A percentile compares a stretch with the other conserved stretches of the same genome.
phyloP scores from a whole-genome alignment of 1,140 invertebrate genomes.

The Prorops nasuta region DNA sequence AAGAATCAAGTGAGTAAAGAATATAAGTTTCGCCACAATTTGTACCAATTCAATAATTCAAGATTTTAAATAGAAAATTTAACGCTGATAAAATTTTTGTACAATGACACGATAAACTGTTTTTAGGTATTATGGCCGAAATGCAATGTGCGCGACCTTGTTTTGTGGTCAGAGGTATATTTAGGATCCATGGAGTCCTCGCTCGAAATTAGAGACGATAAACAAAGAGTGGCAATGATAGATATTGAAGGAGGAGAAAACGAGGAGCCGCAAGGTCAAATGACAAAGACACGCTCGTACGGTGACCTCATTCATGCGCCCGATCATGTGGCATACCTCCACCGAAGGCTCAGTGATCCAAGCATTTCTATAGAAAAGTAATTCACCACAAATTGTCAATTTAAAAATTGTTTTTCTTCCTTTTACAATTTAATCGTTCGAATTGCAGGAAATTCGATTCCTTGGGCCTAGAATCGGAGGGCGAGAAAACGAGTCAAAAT shows the following conservation, averaged over 20 bases:
- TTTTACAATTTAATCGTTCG: not conserved
- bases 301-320: conserved; percentile 71
- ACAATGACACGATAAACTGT: too few species aligned
- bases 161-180: conserved; percentile 84
- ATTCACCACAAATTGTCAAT: conserved; percentile 4
- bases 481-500: conserved; percentile 23
- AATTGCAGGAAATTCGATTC: conserved; percentile 50
- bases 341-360: conserved; percentile 77
- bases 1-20: conserved; percentile 53
- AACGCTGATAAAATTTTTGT: too few species aligned
- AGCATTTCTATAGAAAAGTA: conserved; percentile 70
- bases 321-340: conserved; percentile 62
- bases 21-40: too few species aligned
- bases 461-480: conserved; percentile 40
- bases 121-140: conserved; percentile 81
- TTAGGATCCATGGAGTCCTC: conserved; percentile 63
- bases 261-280: conserved; percentile 55
- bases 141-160: conserved; percentile 78
- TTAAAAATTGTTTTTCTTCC: not conserved
- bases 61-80: too few species aligned
- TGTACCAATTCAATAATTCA: too few species aligned
- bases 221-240: conserved; percentile 47
- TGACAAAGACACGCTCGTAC: conserved; percentile 78
- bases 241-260: conserved; percentile 48
- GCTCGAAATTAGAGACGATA: conserved; percentile 42